Evolutionary conservation across 2,797 vertebrate species (phyloP).

Genomic region (Cyclopterus lumpus): DNA sequence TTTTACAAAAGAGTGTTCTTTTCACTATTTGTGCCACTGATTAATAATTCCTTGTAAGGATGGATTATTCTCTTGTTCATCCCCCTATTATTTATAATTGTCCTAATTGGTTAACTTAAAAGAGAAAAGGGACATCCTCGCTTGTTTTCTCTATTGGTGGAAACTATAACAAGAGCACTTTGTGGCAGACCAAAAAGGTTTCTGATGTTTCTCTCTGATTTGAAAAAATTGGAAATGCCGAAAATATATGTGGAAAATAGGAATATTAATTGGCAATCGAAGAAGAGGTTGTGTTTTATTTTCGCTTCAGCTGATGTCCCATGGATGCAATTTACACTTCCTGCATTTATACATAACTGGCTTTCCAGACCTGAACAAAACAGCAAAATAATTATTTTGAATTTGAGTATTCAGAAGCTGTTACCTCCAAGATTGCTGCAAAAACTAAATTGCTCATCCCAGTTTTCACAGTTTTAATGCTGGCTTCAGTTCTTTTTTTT

Average conservation of each 20-base stretch:
- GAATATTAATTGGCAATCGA: constrained; percentile 12
- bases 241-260: constrained; percentile 16
- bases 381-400: constrained; percentile 50
- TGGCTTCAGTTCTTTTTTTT: constrained; percentile 9
- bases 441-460: constrained; percentile 43
- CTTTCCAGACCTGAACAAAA: constrained; percentile 35
- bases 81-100: not conserved
- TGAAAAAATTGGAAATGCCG: constrained; percentile 15
- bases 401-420: constrained; percentile 38
- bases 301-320: constrained; percentile 9
- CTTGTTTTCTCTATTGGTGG: constrained; percentile 23
- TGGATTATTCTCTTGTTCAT: not conserved
- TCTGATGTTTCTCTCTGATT: not conserved
- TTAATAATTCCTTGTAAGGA: not conserved
- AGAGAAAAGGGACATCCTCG: not conserved
- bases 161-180: constrained; percentile 8
- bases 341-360: constrained; percentile 46
- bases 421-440: constrained; percentile 18
- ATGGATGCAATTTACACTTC: constrained; percentile 29
- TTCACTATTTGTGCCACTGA: not conserved
- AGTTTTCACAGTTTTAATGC: constrained; percentile 20
- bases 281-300: constrained; percentile 26
- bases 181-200: not conserved
- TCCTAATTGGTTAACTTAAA: constrained; percentile 14
- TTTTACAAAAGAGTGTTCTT: not conserved